Evolutionary conservation across 1,140 invertebrate genomes (phyloP), one percentile per base, ranked within the genome.

Genomic region (Polypedilum vanderplanki): DNA sequence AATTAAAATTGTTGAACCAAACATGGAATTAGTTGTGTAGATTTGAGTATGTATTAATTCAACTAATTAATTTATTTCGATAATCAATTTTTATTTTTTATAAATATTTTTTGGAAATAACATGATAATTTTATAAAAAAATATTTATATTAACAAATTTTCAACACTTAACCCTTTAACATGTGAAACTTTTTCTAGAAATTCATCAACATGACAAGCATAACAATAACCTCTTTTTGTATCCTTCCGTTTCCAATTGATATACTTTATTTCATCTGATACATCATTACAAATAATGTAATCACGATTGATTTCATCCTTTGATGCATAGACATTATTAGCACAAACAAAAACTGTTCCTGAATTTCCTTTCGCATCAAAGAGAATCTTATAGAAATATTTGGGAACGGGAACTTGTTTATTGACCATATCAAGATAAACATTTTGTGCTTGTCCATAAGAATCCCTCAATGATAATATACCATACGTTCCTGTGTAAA

Each of bases 211-310:
- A 10, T 84, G 83, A 79, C 90, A 91, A 74, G 87, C 89, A 78
- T 90, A 90, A 7, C 86, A 87, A 78, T 87, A 87, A 0, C 90
- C 90, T 2, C 84, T 78, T 33, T 80, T 82, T 40, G 88, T 84
- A 77, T 87, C 83, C 12, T 83, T 79, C 5, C 78, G 79, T 4
- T 78, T 73, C 87, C 86, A 87, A 46, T 77, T 81, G 15, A 88
- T 78, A 83, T 87, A 88, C 10, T 76, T 79, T 8, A 87, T 82
- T 76, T 79, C 78, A 18, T 80, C 77, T 65, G 83, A 83, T 41
- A 88, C 80, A 82, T 87, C 84, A 8, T 77, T 77, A 77, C 88
- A 88, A 73, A 88, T 78, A 7, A 84, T 78, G 76, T 86, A 81
- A 73, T 85, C 83, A 1, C 79, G 75, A 20, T 79, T 79, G 20